Evolutionary conservation across 2,797 vertebrate species (phyloP).

Genomic region (Phrynocephalus vlangalii): DNA sequence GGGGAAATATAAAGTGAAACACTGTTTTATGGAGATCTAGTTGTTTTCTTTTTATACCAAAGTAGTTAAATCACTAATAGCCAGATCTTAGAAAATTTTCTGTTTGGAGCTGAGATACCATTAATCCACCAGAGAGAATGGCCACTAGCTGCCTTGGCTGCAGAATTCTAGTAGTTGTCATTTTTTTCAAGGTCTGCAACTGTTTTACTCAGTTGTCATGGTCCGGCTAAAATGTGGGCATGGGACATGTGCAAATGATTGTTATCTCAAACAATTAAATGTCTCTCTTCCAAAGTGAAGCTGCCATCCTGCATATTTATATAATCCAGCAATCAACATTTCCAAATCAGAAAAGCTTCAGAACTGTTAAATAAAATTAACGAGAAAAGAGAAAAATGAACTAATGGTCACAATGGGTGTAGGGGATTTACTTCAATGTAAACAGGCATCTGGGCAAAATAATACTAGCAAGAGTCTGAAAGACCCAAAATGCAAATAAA

Average conservation of each 20-base stretch:
- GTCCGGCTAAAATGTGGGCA: background rate
- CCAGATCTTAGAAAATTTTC: no score
- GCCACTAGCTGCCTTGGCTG: no score
- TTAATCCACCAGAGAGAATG: no score
- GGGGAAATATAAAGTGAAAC: background rate
- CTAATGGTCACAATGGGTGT: background rate
- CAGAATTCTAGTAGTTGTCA: no score
- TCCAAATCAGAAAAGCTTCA: background rate
- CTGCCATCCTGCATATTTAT: background rate
- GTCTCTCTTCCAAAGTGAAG: background rate
- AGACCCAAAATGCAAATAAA: background rate
- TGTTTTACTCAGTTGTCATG: background rate
- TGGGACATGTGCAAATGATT: background rate
- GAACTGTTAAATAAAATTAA: slow-evolving; percentile 1
- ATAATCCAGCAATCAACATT: background rate
- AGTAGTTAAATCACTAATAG: background rate
- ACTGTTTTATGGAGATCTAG: background rate
- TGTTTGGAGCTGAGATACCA: no score
- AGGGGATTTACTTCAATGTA: background rate
- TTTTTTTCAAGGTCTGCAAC: no score
- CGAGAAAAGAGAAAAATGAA: background rate
- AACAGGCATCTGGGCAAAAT: background rate
- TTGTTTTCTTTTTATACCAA: background rate
- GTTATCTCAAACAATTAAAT: background rate
- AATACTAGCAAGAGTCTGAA: background rate